Evolutionary conservation across 2,888 invertebrate genomes (phyloP).

Genomic region (Cataglyphis rosenhaueri): DNA sequence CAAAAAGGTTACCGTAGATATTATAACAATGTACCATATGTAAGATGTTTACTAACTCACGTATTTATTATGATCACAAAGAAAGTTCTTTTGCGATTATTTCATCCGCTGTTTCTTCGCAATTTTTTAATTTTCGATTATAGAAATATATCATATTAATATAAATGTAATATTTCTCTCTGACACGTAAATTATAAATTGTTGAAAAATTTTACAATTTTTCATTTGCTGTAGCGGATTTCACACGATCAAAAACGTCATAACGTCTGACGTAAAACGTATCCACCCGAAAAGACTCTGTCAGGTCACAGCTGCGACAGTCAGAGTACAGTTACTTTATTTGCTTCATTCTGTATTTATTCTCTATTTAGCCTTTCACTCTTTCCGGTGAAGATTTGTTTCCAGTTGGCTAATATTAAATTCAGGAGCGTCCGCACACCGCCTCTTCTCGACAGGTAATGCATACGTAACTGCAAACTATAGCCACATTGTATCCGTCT

Average conservation of each 20-base stretch:
- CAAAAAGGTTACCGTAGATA: not conserved
- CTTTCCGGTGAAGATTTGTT: constrained; percentile 59
- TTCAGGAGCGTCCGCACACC: constrained; percentile 63
- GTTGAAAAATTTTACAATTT: not conserved
- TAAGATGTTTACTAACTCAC: not conserved
- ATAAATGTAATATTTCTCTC: not conserved
- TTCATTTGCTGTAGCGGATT: not conserved
- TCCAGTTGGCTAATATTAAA: constrained; percentile 73
- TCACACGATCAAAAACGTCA: not conserved
- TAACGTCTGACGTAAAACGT: not conserved
- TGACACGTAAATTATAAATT: not conserved
- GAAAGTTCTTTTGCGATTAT: not conserved
- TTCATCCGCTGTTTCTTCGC: not conserved
- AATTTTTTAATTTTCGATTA: not conserved
- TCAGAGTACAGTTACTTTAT: constrained; percentile 32
- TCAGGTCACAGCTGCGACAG: not conserved
- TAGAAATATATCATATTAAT: not conserved
- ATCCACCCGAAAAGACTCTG: not conserved
- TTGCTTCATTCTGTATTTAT: not conserved
- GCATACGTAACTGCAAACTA: constrained; percentile 60
- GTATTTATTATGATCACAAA: not conserved
- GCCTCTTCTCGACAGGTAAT: constrained; percentile 59
- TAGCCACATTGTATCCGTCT: not conserved
- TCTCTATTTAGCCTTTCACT: not conserved
- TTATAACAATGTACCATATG: not conserved